phyloP scores from a whole-genome alignment of 1,140 invertebrate species.

The Chionoecetes opilio region DNA sequence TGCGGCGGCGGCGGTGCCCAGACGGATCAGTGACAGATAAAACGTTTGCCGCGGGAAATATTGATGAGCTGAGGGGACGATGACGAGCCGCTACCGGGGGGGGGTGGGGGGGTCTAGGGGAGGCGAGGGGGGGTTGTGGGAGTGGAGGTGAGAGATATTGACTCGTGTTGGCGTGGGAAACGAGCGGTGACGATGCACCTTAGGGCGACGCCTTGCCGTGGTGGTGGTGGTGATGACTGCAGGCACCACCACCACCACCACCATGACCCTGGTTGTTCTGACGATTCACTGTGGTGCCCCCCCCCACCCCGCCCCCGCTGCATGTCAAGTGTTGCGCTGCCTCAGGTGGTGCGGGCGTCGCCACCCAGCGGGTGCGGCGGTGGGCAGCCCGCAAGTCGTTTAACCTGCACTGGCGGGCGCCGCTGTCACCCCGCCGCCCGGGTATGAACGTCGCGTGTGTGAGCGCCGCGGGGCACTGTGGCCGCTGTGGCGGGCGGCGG shows the following conservation, averaged over 20 bases:
- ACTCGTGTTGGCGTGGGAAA: constrained; percentile 10
- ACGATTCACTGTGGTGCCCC: too few species aligned
- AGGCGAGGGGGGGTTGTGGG: neutral
- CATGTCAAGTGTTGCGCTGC: neutral
- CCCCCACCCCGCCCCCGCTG: neutral
- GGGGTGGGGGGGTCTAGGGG: neutral
- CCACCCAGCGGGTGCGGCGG: constrained; percentile 38
- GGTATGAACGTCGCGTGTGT: neutral
- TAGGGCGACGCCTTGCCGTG: too few species aligned
- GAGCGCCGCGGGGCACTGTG: neutral
- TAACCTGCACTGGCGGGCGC: constrained; percentile 50
- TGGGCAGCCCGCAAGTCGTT: constrained; percentile 53
- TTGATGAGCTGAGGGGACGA: neutral
- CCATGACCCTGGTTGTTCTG: too few species aligned
- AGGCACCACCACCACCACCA: too few species aligned
- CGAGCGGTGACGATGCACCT: neutral
- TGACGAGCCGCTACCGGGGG: neutral
- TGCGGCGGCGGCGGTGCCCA: neutral
- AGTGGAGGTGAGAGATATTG: neutral
- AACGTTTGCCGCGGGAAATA: neutral
- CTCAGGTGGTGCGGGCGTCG: constrained; percentile 16
- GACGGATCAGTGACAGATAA: neutral
- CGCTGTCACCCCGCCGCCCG: neutral
- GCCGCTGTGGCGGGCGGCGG: neutral
- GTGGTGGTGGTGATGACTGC: too few species aligned